Base-by-base conservation (phyloP, 2,797 vertebrate genomes). In the Heliangelus exortis region DNA sequence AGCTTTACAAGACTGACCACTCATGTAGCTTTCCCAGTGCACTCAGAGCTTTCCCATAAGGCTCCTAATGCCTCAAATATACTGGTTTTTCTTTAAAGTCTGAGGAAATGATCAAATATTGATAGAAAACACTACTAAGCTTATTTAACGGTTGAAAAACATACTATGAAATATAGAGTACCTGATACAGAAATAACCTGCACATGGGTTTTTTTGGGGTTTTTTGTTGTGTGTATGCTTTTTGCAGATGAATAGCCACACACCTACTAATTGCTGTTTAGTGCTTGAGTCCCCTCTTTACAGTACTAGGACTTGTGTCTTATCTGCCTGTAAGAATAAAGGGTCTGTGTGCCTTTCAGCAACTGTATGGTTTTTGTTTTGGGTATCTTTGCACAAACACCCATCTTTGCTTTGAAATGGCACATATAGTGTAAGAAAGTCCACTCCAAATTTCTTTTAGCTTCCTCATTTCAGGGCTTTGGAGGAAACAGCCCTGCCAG, bases 1-100 rank as follows among this genome's bases (percentile, higher is more conserved):
- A 77, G 34, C 36, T 45, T 47, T 20, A 73, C 65, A 36, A 9
- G 16, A 54, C 0, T 28, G 73, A 68, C 57, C 41, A 2, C 61
- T 63, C 50, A 1, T 1, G 12, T 0, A 57, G 53, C 55, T 48
- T 29, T 50, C 45, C 33, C 48, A 4, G 10, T 4, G 39, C 2
- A 3, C 77, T 33, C 51, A 6, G 33, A 91, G 9, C 48, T 55
- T 55, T 43, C 61, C 50, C 21, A 2, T 3, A 34, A 71, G 57
- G 57, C 72, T 71, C 33, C 3, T 3, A 53, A 41, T 61, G 66
- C 51, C 55, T 57, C 54, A 36, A 33, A 58, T 8, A 50, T 1
- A 41, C 31, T 17, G 14, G 4, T 9, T 79, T 50, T 26, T 29
- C 72, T 65, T 67, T 29, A 22, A 83, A 85, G 43, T 65, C 58